phyloP scores from a whole-genome alignment of 1,140 invertebrate genomes.

The Camponotus vicinus region DNA sequence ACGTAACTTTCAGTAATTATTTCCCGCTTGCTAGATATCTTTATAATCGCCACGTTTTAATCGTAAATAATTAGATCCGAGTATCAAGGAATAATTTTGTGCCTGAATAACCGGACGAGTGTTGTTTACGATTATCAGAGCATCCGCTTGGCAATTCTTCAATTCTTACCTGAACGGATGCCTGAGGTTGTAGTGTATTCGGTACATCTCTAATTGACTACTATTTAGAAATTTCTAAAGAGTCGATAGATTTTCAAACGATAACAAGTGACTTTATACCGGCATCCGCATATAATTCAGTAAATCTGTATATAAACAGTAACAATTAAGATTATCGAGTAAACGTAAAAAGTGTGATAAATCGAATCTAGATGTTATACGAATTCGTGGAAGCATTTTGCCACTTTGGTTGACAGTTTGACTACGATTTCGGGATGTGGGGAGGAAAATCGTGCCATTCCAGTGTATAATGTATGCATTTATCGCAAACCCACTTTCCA shows the following conservation, averaged over 20 bases:
- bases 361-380: conserved; percentile 72
- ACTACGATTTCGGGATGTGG: conserved; percentile 7
- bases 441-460: conserved; percentile 67
- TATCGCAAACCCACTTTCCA: conserved; percentile 57
- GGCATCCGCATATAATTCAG: conserved; percentile 77
- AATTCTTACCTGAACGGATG: not conserved
- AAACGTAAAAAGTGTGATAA: conserved; percentile 84
- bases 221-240: conserved; percentile 69
- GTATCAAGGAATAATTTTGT: not conserved
- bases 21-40: not conserved
- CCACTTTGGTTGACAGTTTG: conserved; percentile 68
- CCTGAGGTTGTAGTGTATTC: conserved; percentile 11
- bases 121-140: conserved; percentile 22
- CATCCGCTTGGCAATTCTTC: not conserved
- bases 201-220: conserved; percentile 42
- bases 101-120: conserved; percentile 31
- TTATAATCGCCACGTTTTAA: no score
- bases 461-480: conserved; percentile 44
- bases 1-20: not conserved
- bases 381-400: conserved; percentile 67
- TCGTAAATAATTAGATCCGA: not conserved
- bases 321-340: conserved; percentile 78
- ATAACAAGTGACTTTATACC: conserved; percentile 77
- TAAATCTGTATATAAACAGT: conserved; percentile 81
- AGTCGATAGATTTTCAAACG: conserved; percentile 77